Conservation (phyloP, 2,888 invertebrate species). For the Philopedon plagiatum region DNA sequence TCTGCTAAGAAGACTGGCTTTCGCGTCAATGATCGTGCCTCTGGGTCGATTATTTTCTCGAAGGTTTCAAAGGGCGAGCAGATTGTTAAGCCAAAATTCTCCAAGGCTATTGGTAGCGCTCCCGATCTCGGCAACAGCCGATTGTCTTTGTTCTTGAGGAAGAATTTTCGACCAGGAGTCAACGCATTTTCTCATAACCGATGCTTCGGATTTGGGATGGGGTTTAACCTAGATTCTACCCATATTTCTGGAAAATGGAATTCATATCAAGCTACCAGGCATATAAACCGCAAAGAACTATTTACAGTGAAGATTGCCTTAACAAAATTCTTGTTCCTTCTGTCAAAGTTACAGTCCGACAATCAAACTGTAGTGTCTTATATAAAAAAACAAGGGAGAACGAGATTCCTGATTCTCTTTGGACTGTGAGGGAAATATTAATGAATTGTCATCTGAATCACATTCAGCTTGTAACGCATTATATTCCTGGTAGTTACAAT, state of each 20-base stretch:
- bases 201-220: slow-evolving; percentile 36
- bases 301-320: not conserved
- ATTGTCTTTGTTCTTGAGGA: too few relatives aligned
- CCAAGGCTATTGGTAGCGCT: not conserved
- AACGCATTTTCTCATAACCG: not conserved
- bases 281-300: slow-evolving; percentile 29
- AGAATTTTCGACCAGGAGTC: not conserved
- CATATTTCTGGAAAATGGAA: slow-evolving; percentile 17
- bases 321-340: too few relatives aligned
- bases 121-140: too few relatives aligned
- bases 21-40: slow-evolving; percentile 35
- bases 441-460: not conserved
- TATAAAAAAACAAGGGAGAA: slow-evolving; percentile 36
- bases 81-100: not conserved
- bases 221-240: slow-evolving; percentile 19
- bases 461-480: not conserved
- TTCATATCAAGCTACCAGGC: slow-evolving; percentile 24
- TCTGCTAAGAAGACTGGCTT: too few relatives aligned
- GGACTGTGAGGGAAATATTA: not conserved
- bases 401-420: not conserved
- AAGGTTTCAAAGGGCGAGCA: slow-evolving; percentile 19
- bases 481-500: slow-evolving; percentile 49
- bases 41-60: slow-evolving; percentile 38
- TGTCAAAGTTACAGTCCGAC: too few relatives aligned
- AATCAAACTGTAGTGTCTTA: slow-evolving; percentile 35